Conservation (phyloP, 1,140 invertebrate species). For the Orchesella cincta region DNA sequence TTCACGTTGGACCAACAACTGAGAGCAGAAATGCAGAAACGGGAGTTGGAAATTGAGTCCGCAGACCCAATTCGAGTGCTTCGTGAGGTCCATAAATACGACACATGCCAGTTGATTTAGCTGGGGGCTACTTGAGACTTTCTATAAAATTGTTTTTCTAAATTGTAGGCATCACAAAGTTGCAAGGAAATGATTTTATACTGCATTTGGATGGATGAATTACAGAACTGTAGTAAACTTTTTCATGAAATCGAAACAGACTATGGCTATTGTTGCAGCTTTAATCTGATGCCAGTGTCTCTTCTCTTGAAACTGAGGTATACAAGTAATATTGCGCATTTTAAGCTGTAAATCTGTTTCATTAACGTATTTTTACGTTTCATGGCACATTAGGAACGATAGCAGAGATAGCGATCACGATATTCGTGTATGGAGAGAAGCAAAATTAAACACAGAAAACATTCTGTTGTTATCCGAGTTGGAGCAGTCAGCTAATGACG, state of each 20-base stretch:
- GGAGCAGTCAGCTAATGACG: not conserved
- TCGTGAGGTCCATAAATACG: too few species aligned
- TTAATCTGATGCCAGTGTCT: conserved; percentile 12
- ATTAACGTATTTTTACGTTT: not conserved
- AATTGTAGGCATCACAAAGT: conserved; percentile 20
- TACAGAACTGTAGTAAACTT: not conserved
- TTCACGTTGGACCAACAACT: not conserved
- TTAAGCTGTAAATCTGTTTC: not conserved
- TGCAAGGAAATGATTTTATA: conserved; percentile 21
- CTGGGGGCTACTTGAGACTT: too few species aligned
- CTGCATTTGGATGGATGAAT: conserved; percentile 16
- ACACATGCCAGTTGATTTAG: too few species aligned
- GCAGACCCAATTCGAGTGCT: not conserved
- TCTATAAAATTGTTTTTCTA: too few species aligned
- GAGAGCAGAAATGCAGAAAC: conserved; percentile 10
- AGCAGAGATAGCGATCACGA: conserved; percentile 5
- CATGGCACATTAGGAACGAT: not conserved
- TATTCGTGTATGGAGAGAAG: not conserved
- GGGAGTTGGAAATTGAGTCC: not conserved
- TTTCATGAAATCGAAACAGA: conserved; percentile 27
- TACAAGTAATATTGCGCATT: not conserved
- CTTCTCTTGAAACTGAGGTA: not conserved
- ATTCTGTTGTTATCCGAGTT: not conserved
- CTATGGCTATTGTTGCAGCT: conserved; percentile 10
- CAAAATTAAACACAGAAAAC: not conserved